Evolutionary conservation across 1,140 invertebrate species (phyloP).

Genomic region (Rhagoletis pomonella): DNA sequence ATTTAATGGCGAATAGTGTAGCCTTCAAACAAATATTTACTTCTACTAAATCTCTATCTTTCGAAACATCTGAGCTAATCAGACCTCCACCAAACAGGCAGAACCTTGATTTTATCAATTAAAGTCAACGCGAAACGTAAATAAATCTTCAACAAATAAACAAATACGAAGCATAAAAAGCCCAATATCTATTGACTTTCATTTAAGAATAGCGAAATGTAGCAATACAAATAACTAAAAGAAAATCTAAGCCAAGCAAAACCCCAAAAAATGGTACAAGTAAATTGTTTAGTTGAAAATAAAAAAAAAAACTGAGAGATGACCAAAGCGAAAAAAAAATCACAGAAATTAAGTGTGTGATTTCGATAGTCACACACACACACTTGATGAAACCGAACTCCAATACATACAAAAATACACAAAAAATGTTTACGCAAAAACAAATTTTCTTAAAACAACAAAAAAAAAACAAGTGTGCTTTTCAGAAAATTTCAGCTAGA

Average conservation of each 20-base stretch:
- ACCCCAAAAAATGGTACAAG: neutral
- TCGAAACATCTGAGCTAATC: neutral
- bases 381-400: no score
- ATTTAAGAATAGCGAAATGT: neutral
- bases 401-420: neutral
- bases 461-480: neutral
- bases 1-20: neutral
- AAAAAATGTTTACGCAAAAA: conserved; percentile 39
- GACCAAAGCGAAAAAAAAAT: neutral
- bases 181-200: no score
- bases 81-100: neutral
- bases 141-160: conserved; percentile 42
- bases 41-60: neutral
- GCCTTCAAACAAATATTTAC: neutral
- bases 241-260: neutral
- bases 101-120: conserved; percentile 45
- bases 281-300: conserved; percentile 25
- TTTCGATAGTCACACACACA: neutral
- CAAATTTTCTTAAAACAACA: neutral
- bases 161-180: neutral
- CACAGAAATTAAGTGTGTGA: neutral
- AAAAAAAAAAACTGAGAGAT: neutral
- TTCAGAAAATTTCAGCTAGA: neutral
- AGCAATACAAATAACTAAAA: conserved; percentile 10
- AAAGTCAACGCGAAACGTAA: neutral